These are phyloP conservation scores for Spialia ferax DNA, from an alignment of 2,888 invertebrate genomes.

Conservation along the genomic window DNA sequence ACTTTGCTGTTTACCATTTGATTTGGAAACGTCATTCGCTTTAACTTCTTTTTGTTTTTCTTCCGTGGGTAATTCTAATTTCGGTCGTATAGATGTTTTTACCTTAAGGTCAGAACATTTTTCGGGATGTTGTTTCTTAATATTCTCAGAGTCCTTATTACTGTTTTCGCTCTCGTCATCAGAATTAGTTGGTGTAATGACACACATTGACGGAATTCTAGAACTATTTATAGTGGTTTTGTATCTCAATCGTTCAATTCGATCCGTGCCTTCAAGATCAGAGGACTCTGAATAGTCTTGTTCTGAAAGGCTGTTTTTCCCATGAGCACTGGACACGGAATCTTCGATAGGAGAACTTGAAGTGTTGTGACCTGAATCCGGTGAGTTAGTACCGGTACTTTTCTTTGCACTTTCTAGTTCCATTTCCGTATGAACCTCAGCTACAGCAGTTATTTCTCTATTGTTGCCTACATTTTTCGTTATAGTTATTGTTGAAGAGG, in stretches of 20 bases:
- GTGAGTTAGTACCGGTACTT: slow-evolving; percentile 90
- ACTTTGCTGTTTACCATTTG: slow-evolving; percentile 57
- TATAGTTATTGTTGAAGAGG: slow-evolving; percentile 72
- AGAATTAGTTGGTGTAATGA: slow-evolving; percentile 95
- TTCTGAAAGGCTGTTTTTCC: slow-evolving; percentile 90
- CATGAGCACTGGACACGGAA: slow-evolving; percentile 90
- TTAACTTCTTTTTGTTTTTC: slow-evolving; percentile 66
- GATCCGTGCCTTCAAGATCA: slow-evolving; percentile 94
- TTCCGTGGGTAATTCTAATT: slow-evolving; percentile 72
- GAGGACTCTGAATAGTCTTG: slow-evolving; percentile 95
- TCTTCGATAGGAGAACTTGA: slow-evolving; percentile 93
- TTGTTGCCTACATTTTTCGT: slow-evolving; percentile 74
- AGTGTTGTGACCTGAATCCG: slow-evolving; percentile 93
- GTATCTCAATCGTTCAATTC: slow-evolving; percentile 93
- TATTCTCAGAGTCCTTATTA: slow-evolving; percentile 62
- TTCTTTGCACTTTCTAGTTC: slow-evolving; percentile 81
- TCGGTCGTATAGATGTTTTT: slow-evolving; percentile 66
- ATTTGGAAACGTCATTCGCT: slow-evolving; percentile 49
- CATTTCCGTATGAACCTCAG: slow-evolving; percentile 83
- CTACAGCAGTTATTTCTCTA: slow-evolving; percentile 87
- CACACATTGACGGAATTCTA: slow-evolving; percentile 97
- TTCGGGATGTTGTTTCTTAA: slow-evolving; percentile 55
- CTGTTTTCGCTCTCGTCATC: slow-evolving; percentile 92
- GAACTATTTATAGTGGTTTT: slow-evolving; percentile 96
- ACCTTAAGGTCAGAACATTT: slow-evolving; percentile 54